Percentiles rank a stretch among this genome's conserved stretches.
These are phyloP conservation scores for Centrocercus urophasianus DNA, from an alignment of 2,113 vertebrate genomes.

Conservation along the genomic window DNA sequence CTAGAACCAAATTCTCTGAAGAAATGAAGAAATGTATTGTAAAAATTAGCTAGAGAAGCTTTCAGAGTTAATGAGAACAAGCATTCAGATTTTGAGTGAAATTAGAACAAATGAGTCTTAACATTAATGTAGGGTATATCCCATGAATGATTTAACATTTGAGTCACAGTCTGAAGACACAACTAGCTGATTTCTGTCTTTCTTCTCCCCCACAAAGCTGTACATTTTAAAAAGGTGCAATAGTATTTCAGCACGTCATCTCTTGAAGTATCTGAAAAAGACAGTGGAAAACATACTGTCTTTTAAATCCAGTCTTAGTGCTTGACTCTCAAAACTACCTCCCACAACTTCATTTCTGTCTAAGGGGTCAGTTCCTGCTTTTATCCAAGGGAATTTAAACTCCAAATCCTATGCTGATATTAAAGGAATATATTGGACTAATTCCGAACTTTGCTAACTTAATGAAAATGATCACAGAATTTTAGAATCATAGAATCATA, in stretches of 20 bases:
- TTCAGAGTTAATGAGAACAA: conserved; percentile 40
- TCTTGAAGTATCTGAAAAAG: neutral
- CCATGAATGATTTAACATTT: conserved; percentile 49
- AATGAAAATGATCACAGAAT: neutral
- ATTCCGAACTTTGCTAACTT: neutral
- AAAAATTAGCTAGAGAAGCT: conserved; percentile 35
- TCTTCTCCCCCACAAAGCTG: neutral
- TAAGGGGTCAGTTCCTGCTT: neutral
- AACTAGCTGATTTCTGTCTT: neutral
- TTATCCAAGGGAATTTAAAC: neutral
- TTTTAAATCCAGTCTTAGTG: neutral
- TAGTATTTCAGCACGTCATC: neutral
- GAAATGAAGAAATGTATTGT: conserved; percentile 12
- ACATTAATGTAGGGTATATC: neutral
- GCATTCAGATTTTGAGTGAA: conserved; percentile 33
- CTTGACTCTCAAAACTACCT: neutral
- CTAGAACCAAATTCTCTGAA: conserved; percentile 6
- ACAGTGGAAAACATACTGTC: neutral
- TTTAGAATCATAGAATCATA: neutral
- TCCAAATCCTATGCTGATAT: neutral
- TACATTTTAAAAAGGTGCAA: neutral
- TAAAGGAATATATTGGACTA: neutral
- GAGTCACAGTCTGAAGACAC: neutral
- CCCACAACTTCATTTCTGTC: neutral
- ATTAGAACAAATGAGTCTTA: conserved; percentile 59